A percentile compares a stretch with the other conserved stretches of the same genome.
Conservation (phyloP, 2,888 invertebrate species). For the Lycaena phlaeas region DNA sequence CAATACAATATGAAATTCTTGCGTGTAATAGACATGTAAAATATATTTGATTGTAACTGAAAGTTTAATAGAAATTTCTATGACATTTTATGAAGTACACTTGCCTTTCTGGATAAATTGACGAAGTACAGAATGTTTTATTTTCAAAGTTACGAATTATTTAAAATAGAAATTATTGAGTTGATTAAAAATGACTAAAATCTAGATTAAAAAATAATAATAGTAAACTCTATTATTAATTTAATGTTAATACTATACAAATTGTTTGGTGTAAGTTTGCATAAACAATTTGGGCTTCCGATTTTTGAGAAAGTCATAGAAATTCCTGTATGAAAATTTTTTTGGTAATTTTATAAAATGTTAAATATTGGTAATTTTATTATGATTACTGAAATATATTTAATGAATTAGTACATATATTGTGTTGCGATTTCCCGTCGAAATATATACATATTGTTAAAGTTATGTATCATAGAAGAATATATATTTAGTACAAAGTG, state of each 20-base stretch:
- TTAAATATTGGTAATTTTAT: neutral
- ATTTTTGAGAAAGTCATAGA: neutral
- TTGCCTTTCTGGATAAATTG: neutral
- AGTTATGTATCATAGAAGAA: conserved; percentile 29
- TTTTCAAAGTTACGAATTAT: too few relatives aligned
- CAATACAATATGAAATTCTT: neutral
- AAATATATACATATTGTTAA: conserved; percentile 37
- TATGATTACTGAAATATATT: neutral
- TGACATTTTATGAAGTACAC: neutral
- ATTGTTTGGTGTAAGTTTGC: too few relatives aligned
- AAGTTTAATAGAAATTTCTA: conserved; percentile 1
- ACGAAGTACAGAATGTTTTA: neutral
- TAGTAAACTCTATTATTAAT: too few relatives aligned
- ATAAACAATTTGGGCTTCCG: conserved; percentile 3
- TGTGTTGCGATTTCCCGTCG: conserved; percentile 14
- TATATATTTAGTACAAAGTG: conserved; percentile 40
- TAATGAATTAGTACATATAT: conserved; percentile 2
- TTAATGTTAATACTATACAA: too few relatives aligned
- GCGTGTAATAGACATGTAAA: neutral
- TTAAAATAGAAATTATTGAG: too few relatives aligned
- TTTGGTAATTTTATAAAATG: neutral
- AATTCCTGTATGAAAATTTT: neutral
- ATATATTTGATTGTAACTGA: neutral
- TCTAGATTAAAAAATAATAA: too few relatives aligned
- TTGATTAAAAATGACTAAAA: too few relatives aligned